Base-by-base conservation (phyloP, 2,888 invertebrate genomes). In the Pasiphila rectangulata region DNA sequence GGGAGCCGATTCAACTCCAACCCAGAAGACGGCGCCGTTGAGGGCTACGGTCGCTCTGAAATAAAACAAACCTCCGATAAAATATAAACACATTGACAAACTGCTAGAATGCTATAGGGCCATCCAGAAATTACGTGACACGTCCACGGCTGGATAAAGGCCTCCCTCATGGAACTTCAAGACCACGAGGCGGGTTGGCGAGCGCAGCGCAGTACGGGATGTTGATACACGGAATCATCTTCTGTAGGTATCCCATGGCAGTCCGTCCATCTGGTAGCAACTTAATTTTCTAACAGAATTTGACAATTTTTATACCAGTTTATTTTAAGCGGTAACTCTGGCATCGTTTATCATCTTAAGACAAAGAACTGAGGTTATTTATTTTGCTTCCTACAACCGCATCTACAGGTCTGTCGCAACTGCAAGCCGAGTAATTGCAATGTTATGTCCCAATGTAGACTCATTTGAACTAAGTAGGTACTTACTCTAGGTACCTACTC, bases 11-110 rank as follows among this genome's bases (percentile, higher is more conserved):
- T 92, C 91, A 38, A 93, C 90, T 32, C 90, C 90, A 2, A 92
- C 93, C 94, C 94, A 94, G 83, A 92, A 94, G 7, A 90, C 90
- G 3, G 90, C 92, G n/a, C 93, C 93, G 69, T 92, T 91, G 68
- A 90, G 80, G 21, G 92, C 94, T 43, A 94, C 90, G 23, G 94
- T 94, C 9, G 90, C 92, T 67, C 93, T 92, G 84, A 64, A 91
- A 90, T 54, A 47, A 45, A 43, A 5, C 19, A 27, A 13, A 32
- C n/a, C 16, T 27, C 27, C 5, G 4, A 24, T 9, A 16, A 16
- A 16, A 21, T 7, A 20, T 21, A 5, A 5, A 20, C 16, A n/a
- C n/a, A 21, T 21, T 5, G 7, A 6, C 2, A 21, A 4, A 5
- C 7, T 21, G 3, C 6, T 21, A 5, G 2, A 5, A 5, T 5